Evolutionary conservation across 2,888 invertebrate genomes (phyloP).

Genomic region (Conchocele bisecta): DNA sequence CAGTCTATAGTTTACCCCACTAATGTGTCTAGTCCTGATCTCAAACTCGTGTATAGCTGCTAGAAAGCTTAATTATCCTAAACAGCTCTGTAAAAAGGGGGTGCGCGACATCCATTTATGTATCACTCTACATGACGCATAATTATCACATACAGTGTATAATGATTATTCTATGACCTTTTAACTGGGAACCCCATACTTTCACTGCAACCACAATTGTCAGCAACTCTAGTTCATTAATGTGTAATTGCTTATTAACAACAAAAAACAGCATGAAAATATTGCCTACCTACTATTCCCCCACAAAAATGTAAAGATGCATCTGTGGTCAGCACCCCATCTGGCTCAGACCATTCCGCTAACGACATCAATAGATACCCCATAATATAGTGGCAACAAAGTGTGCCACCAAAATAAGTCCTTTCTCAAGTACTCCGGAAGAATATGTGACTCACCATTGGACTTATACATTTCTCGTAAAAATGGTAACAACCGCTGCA

Average conservation of each 20-base stretch:
- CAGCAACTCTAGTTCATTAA: background rate
- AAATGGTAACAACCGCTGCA: background rate
- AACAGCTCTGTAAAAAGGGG: background rate
- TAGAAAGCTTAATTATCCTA: background rate
- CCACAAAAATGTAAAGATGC: background rate
- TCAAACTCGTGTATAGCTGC: background rate
- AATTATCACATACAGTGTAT: background rate
- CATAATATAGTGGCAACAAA: background rate
- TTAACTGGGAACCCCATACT: background rate
- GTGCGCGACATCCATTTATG: background rate
- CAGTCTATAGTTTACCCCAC: background rate
- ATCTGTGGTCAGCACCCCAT: background rate
- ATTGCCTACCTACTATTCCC: no score
- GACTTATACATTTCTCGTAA: background rate
- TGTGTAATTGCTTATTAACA: background rate
- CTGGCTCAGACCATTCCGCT: background rate
- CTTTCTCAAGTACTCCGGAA: background rate
- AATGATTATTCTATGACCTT: background rate
- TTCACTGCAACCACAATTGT: background rate
- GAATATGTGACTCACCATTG: background rate
- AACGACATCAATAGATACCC: background rate
- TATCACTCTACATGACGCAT: background rate
- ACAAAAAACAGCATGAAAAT: background rate
- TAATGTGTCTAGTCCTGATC: background rate
- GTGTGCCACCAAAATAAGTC: background rate